Percentiles rank a stretch among this genome's conserved stretches.
Evolutionary conservation across 1,140 invertebrate genomes (phyloP).

Genomic region (Trinorchestia longiramus): DNA sequence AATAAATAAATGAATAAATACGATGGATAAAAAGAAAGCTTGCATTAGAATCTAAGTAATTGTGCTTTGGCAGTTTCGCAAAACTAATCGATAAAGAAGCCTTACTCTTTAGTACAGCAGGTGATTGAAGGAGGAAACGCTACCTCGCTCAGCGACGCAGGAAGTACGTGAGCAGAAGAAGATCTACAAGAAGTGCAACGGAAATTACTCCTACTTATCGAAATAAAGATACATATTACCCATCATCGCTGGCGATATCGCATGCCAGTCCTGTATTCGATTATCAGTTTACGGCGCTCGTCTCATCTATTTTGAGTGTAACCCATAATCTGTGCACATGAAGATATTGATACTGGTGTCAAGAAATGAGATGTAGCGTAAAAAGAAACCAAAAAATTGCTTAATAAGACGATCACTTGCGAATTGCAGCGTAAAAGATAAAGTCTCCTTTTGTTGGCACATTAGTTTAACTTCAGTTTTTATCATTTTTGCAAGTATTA

Average conservation of each 20-base stretch:
- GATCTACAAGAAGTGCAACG: neutral
- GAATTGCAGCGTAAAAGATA: neutral
- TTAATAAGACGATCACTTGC: neutral
- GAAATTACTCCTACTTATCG: slow-evolving; percentile 14
- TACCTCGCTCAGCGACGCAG: neutral
- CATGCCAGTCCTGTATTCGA: neutral
- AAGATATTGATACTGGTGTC: neutral
- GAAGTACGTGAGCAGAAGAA: neutral
- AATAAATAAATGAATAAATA: no score
- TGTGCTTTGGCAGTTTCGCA: neutral
- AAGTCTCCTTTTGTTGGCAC: neutral
- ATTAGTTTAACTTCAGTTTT: neutral
- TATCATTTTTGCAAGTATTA: neutral
- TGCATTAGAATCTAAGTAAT: neutral
- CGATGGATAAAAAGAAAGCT: no score
- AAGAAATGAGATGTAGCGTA: neutral
- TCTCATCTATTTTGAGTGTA: neutral
- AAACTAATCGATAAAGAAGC: neutral
- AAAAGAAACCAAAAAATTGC: neutral
- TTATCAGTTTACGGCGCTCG: neutral
- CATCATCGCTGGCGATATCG: neutral
- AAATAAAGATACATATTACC: slow-evolving; percentile 2
- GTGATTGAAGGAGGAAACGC: neutral
- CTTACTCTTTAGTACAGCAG: neutral
- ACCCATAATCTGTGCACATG: neutral